These are phyloP conservation scores for Zoanthus solanderi DNA, from an alignment of 92 coral and sea anemone species.

Conservation along the genomic window DNA sequence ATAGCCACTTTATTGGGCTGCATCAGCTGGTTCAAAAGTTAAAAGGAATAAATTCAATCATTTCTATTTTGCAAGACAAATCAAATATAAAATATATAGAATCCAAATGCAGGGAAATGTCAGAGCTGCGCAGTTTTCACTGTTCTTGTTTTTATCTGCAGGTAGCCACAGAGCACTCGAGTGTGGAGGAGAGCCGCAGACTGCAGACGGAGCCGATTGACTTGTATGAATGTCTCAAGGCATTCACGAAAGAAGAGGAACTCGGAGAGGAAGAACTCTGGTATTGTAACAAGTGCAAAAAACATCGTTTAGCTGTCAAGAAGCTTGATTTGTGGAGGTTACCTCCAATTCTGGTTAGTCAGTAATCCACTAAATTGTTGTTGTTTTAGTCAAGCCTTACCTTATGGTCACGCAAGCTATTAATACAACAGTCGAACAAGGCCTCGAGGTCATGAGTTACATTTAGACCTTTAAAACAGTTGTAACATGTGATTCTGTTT, in stretches of 20 bases:
- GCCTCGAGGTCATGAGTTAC: no score
- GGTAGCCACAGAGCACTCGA: constrained; percentile 84
- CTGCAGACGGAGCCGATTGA: constrained; percentile 98
- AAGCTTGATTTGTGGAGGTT: constrained; percentile 97
- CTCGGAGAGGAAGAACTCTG: constrained; percentile 97
- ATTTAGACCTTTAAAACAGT: no score
- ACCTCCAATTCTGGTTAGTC: constrained; percentile 93
- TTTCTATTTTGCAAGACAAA: background rate
- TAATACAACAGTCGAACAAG: no score
- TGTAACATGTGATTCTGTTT: no score
- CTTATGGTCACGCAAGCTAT: no score
- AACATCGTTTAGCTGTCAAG: constrained; percentile 92
- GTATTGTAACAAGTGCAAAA: constrained; percentile 98
- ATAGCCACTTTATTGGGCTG: background rate
- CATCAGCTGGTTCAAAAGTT: background rate
- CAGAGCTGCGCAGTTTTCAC: no score
- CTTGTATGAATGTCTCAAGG: constrained; percentile 93
- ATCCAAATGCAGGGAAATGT: background rate
- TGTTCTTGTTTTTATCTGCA: background rate
- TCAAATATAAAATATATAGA: background rate
- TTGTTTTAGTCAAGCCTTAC: no score
- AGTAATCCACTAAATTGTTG: no score
- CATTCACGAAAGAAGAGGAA: constrained; percentile 97
- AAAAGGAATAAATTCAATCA: background rate
- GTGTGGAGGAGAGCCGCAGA: constrained; percentile 94